Conservation (phyloP, 1,140 invertebrate genomes). For the Bathynomus jamesi region DNA sequence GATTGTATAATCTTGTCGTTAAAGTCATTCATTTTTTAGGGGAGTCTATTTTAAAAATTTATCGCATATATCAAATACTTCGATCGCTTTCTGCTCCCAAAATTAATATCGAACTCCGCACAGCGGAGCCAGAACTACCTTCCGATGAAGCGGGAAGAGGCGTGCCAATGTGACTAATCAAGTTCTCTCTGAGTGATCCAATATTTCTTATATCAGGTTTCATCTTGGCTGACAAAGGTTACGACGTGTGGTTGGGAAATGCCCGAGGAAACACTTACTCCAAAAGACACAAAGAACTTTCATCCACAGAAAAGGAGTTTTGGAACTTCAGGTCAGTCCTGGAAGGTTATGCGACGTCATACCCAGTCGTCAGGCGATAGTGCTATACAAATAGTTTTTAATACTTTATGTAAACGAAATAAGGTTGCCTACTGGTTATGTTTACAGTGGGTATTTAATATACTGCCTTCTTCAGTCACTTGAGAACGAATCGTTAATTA, state of each 20-base stretch:
- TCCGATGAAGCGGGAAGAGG: too few species aligned
- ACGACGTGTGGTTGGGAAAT: conserved; percentile 67
- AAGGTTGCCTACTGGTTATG: neutral
- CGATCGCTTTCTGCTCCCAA: too few species aligned
- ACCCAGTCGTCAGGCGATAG: neutral
- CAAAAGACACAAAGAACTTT: conserved; percentile 41
- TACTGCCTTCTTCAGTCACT: neutral
- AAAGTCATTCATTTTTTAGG: too few species aligned
- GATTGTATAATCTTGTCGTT: too few species aligned
- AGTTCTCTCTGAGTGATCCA: neutral
- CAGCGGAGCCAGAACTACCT: too few species aligned
- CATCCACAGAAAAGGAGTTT: conserved; percentile 35
- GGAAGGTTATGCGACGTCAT: too few species aligned
- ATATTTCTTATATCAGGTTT: conserved; percentile 42
- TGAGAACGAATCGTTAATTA: neutral
- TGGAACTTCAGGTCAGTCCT: conserved; percentile 40
- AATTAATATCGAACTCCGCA: too few species aligned
- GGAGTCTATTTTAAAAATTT: too few species aligned
- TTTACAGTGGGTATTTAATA: neutral
- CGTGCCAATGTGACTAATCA: too few species aligned
- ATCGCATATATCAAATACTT: too few species aligned
- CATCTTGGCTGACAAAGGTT: conserved; percentile 60
- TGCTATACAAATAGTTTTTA: neutral
- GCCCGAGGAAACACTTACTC: conserved; percentile 56
- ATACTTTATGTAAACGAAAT: neutral